Conservation (phyloP, 2,113 vertebrate genomes). For the Xiphorhynchus elegans region DNA sequence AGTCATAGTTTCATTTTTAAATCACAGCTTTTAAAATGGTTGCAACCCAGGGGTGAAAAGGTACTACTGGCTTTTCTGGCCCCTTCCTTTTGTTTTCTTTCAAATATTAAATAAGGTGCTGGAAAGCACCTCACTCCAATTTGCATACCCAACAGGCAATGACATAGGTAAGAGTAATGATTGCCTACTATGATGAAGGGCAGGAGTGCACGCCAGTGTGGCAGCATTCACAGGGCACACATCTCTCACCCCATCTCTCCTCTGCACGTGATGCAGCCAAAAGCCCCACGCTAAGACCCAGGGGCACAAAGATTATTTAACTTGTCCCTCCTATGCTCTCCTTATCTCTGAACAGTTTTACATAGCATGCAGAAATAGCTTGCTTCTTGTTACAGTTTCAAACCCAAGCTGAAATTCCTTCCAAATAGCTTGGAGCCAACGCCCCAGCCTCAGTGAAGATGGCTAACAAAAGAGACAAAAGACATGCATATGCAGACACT, state of each 20-base stretch:
- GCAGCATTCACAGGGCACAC: not conserved
- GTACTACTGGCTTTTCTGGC: not conserved
- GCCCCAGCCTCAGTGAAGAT: too few species aligned
- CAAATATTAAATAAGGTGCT: not conserved
- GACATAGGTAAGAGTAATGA: not conserved
- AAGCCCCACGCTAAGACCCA: not conserved
- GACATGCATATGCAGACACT: too few species aligned
- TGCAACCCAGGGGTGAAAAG: not conserved
- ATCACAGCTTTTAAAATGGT: not conserved
- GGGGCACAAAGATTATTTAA: not conserved
- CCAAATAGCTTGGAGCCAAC: too few species aligned
- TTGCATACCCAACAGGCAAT: not conserved
- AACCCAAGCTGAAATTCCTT: too few species aligned
- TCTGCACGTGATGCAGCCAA: not conserved
- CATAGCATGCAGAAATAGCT: not conserved
- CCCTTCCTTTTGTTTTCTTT: not conserved
- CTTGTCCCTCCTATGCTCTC: not conserved
- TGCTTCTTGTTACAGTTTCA: too few species aligned
- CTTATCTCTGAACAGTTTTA: not conserved
- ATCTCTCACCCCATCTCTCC: not conserved
- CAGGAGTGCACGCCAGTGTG: not conserved
- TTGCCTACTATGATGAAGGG: not conserved
- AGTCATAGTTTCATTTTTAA: not conserved
- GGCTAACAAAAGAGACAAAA: too few species aligned
- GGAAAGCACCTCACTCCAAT: not conserved